phyloP scores from a whole-genome alignment of 1,140 invertebrate species.

The Ceratina japonica region DNA sequence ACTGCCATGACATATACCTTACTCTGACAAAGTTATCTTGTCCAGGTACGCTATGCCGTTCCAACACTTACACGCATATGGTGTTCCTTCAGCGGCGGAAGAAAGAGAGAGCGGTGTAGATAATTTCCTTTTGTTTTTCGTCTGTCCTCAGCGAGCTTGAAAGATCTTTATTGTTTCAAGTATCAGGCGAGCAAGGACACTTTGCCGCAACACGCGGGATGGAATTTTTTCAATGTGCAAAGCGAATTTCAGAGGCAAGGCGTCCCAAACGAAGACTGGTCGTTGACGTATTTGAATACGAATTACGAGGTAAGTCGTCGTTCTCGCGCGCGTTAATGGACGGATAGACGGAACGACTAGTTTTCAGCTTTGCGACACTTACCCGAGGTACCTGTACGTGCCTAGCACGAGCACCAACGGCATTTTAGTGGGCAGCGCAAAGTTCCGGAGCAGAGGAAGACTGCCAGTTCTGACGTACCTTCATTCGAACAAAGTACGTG shows the following conservation, averaged over 20 bases:
- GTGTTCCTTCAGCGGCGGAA: neutral
- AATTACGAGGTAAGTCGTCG: constrained; percentile 98
- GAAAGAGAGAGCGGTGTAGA: neutral
- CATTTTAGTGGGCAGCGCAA: constrained; percentile 94
- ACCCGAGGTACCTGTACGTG: constrained; percentile 96
- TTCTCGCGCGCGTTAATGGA: no score
- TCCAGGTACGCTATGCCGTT: constrained; percentile 84
- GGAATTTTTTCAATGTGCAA: constrained; percentile 95
- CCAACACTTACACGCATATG: neutral
- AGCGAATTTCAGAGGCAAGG: constrained; percentile 96
- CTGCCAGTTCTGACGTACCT: constrained; percentile 97
- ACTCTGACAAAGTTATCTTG: constrained; percentile 93
- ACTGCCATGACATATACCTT: constrained; percentile 97
- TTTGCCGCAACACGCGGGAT: constrained; percentile 88
- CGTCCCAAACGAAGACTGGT: constrained; percentile 96
- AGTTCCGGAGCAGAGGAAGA: constrained; percentile 96
- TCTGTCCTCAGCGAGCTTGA: constrained; percentile 83
- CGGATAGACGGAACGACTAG: no score
- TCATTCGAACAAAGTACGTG: constrained; percentile 93
- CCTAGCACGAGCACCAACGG: constrained; percentile 90
- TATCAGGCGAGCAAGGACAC: constrained; percentile 92
- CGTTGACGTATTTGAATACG: constrained; percentile 92
- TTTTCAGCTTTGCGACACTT: constrained; percentile 96
- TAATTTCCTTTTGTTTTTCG: constrained; percentile 44
- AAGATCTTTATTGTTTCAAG: constrained; percentile 95